phyloP scores from a whole-genome alignment of 2,888 invertebrate species.

The Cheilosia soror region DNA sequence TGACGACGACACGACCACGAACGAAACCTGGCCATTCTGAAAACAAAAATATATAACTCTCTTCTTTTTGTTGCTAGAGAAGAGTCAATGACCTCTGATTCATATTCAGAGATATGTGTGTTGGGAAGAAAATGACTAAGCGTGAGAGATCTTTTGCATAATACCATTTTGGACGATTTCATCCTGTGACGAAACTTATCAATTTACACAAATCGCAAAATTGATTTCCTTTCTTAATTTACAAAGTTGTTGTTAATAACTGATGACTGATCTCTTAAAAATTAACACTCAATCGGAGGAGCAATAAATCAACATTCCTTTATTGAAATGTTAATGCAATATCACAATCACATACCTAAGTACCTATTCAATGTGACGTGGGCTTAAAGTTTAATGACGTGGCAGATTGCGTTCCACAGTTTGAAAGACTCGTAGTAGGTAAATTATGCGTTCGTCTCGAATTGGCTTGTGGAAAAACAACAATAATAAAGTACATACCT shows the following conservation, averaged over 20 bases:
- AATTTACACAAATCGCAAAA: too few species aligned
- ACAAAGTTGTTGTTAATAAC: neutral
- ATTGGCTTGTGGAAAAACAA: neutral
- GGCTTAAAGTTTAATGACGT: neutral
- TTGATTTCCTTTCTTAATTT: too few species aligned
- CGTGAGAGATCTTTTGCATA: conserved; percentile 5
- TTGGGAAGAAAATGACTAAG: conserved; percentile 7
- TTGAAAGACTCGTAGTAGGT: conserved; percentile 5
- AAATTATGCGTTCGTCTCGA: conserved; percentile 10
- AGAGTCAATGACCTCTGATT: conserved; percentile 43
- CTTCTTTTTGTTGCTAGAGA: conserved; percentile 20
- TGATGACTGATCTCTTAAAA: neutral
- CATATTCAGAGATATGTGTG: neutral
- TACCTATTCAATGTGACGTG: conserved; percentile 5
- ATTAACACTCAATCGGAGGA: neutral
- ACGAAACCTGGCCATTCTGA: conserved; percentile 4
- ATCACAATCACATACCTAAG: neutral
- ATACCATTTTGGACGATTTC: neutral
- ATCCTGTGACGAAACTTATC: too few species aligned
- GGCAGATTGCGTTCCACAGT: conserved; percentile 1
- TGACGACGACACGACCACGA: neutral
- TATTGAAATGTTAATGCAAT: neutral
- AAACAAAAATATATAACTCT: conserved; percentile 38
- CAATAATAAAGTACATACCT: neutral
- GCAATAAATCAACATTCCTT: neutral